Evolutionary conservation across 92 coral and sea anemone species (phyloP).

Genomic region (Paragorgia papillata): DNA sequence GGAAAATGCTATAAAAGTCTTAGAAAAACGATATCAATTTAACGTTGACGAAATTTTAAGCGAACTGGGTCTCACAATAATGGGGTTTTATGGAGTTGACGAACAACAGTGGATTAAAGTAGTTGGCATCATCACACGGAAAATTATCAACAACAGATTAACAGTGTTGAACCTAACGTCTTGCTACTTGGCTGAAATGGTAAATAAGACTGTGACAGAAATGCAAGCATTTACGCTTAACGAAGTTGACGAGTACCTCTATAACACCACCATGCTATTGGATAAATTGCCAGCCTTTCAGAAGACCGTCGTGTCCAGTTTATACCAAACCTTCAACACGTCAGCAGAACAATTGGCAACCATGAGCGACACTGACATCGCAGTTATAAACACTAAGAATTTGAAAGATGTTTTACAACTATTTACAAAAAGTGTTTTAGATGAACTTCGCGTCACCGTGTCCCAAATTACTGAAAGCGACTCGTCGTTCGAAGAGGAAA

Average conservation of each 20-base stretch:
- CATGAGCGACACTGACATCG: constrained; percentile 2
- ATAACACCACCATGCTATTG: constrained; percentile 20
- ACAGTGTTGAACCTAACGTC: constrained; percentile 11
- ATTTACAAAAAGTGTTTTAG: constrained; percentile 16
- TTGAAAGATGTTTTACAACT: constrained; percentile 5
- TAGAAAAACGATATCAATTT: constrained; percentile 26
- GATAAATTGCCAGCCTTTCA: constrained; percentile 6
- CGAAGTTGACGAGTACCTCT: constrained; percentile 26
- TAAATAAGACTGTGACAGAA: constrained; percentile 7
- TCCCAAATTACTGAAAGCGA: constrained; percentile 11
- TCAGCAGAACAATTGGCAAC: constrained; percentile 8
- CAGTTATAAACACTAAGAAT: constrained; percentile 1
- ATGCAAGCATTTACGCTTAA: constrained; percentile 25
- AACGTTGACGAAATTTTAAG: neutral
- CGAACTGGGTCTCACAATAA: neutral
- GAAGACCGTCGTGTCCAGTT: neutral
- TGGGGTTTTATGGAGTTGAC: constrained; percentile 16
- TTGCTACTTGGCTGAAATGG: constrained; percentile 34
- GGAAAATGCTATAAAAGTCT: constrained; percentile 28
- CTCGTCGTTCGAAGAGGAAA: neutral
- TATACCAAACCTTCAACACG: constrained; percentile 27
- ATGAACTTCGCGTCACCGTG: neutral
- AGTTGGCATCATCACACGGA: constrained; percentile 30
- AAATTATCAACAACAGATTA: neutral
- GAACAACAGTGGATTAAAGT: constrained; percentile 28